These are phyloP conservation scores for Sesia apiformis DNA, from an alignment of 2,888 invertebrate species.

Conservation along the genomic window DNA sequence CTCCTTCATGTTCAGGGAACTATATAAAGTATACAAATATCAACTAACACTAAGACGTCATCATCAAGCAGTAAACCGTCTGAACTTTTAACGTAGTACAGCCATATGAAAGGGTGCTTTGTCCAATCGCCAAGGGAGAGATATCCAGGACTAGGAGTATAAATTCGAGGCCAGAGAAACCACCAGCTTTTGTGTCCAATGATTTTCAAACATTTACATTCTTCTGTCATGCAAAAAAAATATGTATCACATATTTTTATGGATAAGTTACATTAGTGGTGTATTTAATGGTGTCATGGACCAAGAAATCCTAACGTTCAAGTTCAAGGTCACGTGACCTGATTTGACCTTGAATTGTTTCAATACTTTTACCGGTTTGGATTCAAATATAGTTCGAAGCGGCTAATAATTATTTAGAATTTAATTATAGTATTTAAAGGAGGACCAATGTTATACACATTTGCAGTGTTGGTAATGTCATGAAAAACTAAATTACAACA, in stretches of 20 bases:
- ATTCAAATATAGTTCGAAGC: no score
- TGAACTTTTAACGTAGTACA: constrained; percentile 41
- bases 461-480: no score
- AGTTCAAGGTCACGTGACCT: no score
- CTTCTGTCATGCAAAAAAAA: constrained; percentile 8
- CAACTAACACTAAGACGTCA: constrained; percentile 41
- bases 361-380: no score
- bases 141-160: constrained; percentile 27
- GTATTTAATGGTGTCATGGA: not conserved
- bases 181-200: constrained; percentile 36
- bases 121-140: constrained; percentile 45
- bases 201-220: constrained; percentile 43
- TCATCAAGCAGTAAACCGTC: constrained; percentile 42
- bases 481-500: no score
- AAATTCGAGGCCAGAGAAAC: constrained; percentile 24
- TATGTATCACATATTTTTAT: not conserved
- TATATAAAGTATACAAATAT: no score
- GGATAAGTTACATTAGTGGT: not conserved
- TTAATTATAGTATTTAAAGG: no score
- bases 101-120: constrained; percentile 40
- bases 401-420: no score
- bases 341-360: no score
- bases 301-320: no score
- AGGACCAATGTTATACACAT: no score
- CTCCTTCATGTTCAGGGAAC: no score